Base-by-base conservation (phyloP, 92 coral and sea anemone genomes). In the Chrysogorgia sp. region DNA sequence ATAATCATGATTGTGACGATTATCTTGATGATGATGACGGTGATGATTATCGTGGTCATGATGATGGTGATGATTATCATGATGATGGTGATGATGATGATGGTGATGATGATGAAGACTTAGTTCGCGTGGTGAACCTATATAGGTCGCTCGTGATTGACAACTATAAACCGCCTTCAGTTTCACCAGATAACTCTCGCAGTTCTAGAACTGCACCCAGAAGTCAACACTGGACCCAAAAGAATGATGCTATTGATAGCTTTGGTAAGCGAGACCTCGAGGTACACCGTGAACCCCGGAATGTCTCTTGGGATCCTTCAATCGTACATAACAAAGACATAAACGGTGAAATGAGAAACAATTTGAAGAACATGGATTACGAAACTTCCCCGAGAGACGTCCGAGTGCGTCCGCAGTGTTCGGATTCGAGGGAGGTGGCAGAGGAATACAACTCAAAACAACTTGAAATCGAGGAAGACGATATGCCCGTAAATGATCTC, bases 81-180 rank as follows among this genome's bases (percentile, higher is more conserved):
- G 71, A 33, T 12, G 22, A 17, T 3, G 26, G 26, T 23, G 26
- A 17, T 23, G 63, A 7, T 3, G 63, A 57, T 3, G 32, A 20
- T 2, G 29, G 19, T 23, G 75, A 49, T 31, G 85, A 62, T 24
- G 81, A 43, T 68, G 49, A 63, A 21, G 82, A 66, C 76, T 68
- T 58, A 31, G 69, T 55, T n/a, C 26, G 43, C 19, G 67, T 75
- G 75, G 67, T 75, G 76, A 74, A 48, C 63, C 69, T 82, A 10
- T 58, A 58, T 63, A 10, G 34, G 34, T 45, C 57, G 57, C 48
- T 74, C 32, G 41, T 43, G 0, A 55, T 49, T 59, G 75, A 63
- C 29, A 80, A 53, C 76, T 62, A 33, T 52, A 57, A 19, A 29
- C 76, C 57, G 29, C 14, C 28, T 17, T 24, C 19, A 59, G 25